phyloP scores from a whole-genome alignment of 2,888 invertebrate genomes.

The Tipula helvola region DNA sequence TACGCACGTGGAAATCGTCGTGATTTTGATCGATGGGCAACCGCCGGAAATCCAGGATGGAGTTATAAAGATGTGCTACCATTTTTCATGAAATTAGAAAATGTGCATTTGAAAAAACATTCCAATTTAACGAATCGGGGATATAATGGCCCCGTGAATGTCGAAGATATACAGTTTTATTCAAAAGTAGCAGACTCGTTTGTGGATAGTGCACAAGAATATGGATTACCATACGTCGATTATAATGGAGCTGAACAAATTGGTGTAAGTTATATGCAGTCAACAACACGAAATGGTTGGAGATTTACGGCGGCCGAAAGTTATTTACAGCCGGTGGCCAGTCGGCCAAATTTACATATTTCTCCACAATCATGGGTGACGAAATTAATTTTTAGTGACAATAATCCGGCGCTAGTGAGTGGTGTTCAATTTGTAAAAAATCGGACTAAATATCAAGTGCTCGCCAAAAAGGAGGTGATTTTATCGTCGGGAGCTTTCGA shows the following conservation, averaged over 20 bases:
- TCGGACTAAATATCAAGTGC: constrained; percentile 24
- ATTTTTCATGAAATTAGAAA: constrained; percentile 27
- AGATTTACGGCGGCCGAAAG: constrained; percentile 39
- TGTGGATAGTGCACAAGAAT: constrained; percentile 41
- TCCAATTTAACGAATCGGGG: constrained; percentile 26
- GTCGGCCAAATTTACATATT: constrained; percentile 40
- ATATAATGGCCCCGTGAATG: constrained; percentile 29
- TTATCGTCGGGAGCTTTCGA: constrained; percentile 70
- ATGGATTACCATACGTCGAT: constrained; percentile 37
- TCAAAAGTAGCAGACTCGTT: constrained; percentile 42
- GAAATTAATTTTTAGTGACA: constrained; percentile 32
- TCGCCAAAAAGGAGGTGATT: constrained; percentile 55
- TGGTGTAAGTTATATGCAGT: constrained; percentile 42
- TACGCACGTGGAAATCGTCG: constrained; percentile 21
- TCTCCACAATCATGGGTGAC: constrained; percentile 21
- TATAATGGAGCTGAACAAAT: constrained; percentile 33
- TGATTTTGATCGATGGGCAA: constrained; percentile 22
- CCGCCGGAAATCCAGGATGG: constrained; percentile 34
- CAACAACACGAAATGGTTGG: constrained; percentile 38
- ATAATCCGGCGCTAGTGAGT: constrained; percentile 37
- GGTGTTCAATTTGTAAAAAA: constrained; percentile 37
- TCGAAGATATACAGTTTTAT: constrained; percentile 29
- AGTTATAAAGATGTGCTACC: constrained; percentile 27
- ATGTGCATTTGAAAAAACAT: constrained; percentile 18
- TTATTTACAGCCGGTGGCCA: constrained; percentile 36